Percentiles rank a stretch among this genome's conserved stretches.
Conservation (phyloP, 2,113 vertebrate species). For the Eulacestoma nigropectus region DNA sequence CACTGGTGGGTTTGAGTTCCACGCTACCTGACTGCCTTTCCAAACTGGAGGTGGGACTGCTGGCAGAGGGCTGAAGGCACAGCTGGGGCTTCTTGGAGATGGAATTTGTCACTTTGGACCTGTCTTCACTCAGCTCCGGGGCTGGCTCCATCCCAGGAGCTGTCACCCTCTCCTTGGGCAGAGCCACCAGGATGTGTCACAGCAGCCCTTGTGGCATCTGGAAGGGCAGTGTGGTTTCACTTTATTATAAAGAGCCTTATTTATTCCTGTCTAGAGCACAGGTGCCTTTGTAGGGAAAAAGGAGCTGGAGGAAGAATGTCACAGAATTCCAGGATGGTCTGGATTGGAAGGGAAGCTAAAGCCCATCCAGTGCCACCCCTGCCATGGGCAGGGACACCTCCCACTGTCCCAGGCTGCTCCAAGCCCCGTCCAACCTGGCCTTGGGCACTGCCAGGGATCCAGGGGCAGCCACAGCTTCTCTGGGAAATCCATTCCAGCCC, state of each 20-base stretch:
- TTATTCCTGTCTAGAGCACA: not conserved
- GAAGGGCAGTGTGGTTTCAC: not conserved
- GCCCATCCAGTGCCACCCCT: accelerated
- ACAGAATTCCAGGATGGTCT: not conserved
- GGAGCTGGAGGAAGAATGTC: not conserved
- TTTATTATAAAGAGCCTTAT: not conserved
- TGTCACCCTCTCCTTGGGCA: not conserved
- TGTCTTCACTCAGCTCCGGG: not conserved
- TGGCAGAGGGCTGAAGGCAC: not conserved
- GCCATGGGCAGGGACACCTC: not conserved
- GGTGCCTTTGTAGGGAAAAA: not conserved
- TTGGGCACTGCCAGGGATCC: not conserved
- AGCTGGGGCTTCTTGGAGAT: too few species aligned
- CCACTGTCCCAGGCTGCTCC: not conserved
- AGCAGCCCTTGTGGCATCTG: not conserved
- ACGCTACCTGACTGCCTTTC: not conserved
- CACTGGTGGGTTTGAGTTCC: not conserved
- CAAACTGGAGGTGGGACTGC: not conserved
- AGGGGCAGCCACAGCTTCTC: not conserved
- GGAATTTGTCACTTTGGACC: not conserved
- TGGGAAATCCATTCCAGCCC: not conserved
- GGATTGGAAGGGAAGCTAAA: not conserved
- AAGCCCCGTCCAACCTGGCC: not conserved
- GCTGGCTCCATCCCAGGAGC: not conserved
- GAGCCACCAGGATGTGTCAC: not conserved